Conservation (phyloP, 2,797 vertebrate species). For the Gymnopithys bicolor region DNA sequence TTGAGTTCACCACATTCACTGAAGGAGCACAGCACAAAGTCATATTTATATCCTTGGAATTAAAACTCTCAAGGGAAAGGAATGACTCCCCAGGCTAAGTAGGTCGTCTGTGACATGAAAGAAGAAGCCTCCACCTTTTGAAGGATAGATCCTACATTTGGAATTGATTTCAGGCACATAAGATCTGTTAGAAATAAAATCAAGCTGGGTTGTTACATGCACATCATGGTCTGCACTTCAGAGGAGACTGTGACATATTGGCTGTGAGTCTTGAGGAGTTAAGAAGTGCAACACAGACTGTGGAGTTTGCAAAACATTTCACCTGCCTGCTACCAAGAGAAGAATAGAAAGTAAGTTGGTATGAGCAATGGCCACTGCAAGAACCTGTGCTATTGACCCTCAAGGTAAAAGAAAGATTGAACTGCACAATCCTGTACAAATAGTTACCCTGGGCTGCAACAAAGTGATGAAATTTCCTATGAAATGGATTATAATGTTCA, state of each 20-base stretch:
- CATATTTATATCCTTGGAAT: background rate
- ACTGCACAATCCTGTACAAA: background rate
- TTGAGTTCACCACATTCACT: background rate
- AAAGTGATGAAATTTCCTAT: background rate
- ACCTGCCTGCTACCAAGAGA: background rate
- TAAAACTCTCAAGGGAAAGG: background rate
- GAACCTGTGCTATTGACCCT: background rate
- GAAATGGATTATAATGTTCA: background rate
- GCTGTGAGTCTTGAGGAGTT: background rate
- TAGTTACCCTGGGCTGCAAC: background rate
- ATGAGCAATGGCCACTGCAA: background rate
- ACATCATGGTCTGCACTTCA: background rate
- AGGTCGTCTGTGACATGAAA: background rate
- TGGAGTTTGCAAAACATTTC: background rate
- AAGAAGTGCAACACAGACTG: background rate
- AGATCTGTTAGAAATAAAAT: conserved; percentile 14
- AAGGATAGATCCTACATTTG: background rate
- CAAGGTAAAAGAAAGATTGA: background rate
- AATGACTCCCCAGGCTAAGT: background rate
- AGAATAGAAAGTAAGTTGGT: background rate
- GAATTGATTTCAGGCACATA: background rate
- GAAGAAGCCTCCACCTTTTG: background rate
- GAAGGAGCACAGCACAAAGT: background rate
- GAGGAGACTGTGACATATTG: background rate
- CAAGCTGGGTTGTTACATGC: background rate